Base-by-base conservation (phyloP, 2,113 vertebrate genomes). In the Zosterops borbonicus region DNA sequence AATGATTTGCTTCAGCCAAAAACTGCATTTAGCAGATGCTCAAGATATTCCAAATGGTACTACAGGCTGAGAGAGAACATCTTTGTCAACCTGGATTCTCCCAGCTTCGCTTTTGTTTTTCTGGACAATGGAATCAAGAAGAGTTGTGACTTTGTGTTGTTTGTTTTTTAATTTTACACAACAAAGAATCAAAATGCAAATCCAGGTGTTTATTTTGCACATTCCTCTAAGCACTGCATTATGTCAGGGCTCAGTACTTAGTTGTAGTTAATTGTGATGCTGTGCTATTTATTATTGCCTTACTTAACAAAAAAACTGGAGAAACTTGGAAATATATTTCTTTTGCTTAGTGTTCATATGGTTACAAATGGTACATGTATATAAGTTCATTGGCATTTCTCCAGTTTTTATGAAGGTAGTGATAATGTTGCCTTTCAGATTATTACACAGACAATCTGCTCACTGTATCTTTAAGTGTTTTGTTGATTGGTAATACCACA, bases 21-120 rank as follows among this genome's bases (percentile, higher is more conserved):
- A 99, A 89, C 98, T 99, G 41, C 99, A 99, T 78, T 97, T 99
- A 73, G 98, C 99, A 9, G 99, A 99, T 97, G 98, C 97, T 94
- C 99, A 99, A 87, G 99, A 99, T 88, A 97, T 98, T 92, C 98
- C 98, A n/a, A 98, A 98, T 94, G 96, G 98, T 46, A 97, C 98
- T 80, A 98, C 97, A 14, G 95, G 98, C 87, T 99, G 98, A 99
- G 59, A 99, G 64, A 71, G 65, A 65, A 62, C 25, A 50, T 64
- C 53, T 89, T 64, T 71, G 41, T 75, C 76, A 63, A 11, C 35
- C 64, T 50, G 93, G 92, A 90, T 65, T 67, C 37, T 90, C 22
- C 19, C 28, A 70, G 58, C 83, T 55, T 56, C 79, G 13, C 55
- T 92, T 76, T 77, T 82, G 55, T 76, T 94, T 94, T 91, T 91